Evolutionary conservation across 2,797 vertebrate species (phyloP).

Genomic region (Lacerta viridis): DNA sequence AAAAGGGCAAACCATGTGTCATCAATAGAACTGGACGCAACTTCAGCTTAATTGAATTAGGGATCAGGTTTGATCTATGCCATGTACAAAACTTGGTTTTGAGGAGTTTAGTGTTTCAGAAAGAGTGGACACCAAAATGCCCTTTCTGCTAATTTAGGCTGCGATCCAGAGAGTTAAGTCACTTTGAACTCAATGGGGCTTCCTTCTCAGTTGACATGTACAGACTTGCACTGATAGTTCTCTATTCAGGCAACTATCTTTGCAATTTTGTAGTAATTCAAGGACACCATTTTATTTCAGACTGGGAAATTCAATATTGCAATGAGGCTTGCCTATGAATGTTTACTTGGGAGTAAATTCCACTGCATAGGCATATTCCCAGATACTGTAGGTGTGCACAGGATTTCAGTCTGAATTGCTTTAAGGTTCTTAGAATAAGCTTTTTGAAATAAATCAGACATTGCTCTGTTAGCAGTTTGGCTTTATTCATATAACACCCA

Average conservation of each 20-base stretch:
- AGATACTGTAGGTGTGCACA: background rate
- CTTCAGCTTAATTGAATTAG: background rate
- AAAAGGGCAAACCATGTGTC: background rate
- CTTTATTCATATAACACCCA: slow-evolving; percentile 13
- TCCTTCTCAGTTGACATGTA: no score
- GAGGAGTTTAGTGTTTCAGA: slow-evolving; percentile 27
- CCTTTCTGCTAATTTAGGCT: background rate
- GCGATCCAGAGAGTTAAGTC: no score
- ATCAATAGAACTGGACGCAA: background rate
- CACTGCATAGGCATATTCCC: background rate
- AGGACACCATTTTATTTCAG: background rate
- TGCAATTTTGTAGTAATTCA: background rate
- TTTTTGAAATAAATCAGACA: background rate
- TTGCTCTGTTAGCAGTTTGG: background rate
- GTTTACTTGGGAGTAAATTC: background rate
- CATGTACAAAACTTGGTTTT: slow-evolving; percentile 7
- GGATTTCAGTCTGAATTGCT: background rate
- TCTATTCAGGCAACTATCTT: background rate
- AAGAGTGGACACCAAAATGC: background rate
- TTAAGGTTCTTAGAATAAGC: background rate
- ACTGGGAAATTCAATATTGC: background rate
- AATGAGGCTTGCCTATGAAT: background rate
- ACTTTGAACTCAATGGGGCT: no score
- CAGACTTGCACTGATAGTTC: no score
- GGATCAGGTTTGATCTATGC: background rate